Evolutionary conservation across 2,113 vertebrate genomes (phyloP).

Genomic region (Helogale parvula): DNA sequence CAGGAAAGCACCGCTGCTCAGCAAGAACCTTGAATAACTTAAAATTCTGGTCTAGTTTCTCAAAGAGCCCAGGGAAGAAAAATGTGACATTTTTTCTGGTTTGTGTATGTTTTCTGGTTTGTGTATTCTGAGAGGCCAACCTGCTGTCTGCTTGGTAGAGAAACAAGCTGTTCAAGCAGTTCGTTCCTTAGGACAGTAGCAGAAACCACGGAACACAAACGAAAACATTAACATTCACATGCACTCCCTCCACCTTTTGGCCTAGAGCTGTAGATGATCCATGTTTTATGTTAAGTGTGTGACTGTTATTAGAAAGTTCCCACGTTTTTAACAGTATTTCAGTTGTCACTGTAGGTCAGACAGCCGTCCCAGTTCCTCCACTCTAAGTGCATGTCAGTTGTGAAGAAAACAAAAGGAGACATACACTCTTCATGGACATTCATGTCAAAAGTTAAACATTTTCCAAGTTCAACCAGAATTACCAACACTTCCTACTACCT

Average conservation of each 20-base stretch:
- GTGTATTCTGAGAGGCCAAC: background rate
- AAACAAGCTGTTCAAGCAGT: background rate
- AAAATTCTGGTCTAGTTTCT: background rate
- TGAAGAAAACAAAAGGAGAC: background rate
- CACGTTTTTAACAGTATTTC: background rate
- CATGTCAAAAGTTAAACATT: background rate
- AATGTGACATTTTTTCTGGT: background rate
- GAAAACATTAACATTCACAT: background rate
- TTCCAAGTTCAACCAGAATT: accelerated
- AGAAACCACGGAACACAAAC: background rate
- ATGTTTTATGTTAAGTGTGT: background rate
- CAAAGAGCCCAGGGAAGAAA: background rate
- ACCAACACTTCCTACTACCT: background rate
- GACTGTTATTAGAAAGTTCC: background rate
- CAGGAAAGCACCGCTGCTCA: constrained; percentile 43
- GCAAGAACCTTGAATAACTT: background rate
- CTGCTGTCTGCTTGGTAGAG: background rate
- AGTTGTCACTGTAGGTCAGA: background rate
- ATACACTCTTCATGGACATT: background rate
- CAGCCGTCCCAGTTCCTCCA: background rate
- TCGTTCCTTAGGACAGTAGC: background rate
- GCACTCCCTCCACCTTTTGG: background rate
- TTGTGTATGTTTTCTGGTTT: background rate
- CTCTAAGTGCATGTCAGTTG: background rate
- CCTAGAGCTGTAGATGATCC: background rate